phyloP scores from a whole-genome alignment of 2,113 vertebrate species.

The Picathartes gymnocephalus region DNA sequence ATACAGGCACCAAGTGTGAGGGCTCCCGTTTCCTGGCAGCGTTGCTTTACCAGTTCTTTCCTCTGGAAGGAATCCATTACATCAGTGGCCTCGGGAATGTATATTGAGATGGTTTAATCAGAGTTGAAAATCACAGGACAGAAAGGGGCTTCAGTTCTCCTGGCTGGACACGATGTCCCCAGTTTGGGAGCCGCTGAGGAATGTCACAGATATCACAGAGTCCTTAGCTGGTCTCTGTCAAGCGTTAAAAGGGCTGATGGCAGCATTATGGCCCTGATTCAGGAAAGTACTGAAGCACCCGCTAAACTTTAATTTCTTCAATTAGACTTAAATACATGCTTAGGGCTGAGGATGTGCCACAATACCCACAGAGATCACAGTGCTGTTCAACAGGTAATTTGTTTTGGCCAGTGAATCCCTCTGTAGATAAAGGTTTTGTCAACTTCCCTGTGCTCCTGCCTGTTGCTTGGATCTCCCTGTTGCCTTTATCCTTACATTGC shows the following conservation, averaged over 20 bases:
- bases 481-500: background rate
- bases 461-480: background rate
- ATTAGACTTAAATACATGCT: background rate
- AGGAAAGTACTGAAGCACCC: background rate
- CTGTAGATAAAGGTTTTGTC: background rate
- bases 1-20: conserved; percentile 17
- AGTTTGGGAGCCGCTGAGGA: background rate
- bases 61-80: conserved; percentile 54
- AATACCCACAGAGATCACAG: conserved; percentile 12
- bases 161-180: background rate
- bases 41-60: background rate
- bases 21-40: conserved; percentile 7
- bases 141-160: conserved; percentile 61
- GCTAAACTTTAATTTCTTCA: background rate
- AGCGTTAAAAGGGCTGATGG: background rate
- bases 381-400: background rate
- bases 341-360: background rate
- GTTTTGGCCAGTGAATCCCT: background rate
- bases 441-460: background rate
- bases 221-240: background rate
- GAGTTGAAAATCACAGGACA: conserved; percentile 44
- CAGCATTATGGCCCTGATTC: background rate
- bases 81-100: conserved; percentile 42
- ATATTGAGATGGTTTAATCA: conserved; percentile 14
- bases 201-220: background rate